These are phyloP conservation scores for Chrysolina haemoptera DNA, from an alignment of 2,888 invertebrate species.

Conservation along the genomic window DNA sequence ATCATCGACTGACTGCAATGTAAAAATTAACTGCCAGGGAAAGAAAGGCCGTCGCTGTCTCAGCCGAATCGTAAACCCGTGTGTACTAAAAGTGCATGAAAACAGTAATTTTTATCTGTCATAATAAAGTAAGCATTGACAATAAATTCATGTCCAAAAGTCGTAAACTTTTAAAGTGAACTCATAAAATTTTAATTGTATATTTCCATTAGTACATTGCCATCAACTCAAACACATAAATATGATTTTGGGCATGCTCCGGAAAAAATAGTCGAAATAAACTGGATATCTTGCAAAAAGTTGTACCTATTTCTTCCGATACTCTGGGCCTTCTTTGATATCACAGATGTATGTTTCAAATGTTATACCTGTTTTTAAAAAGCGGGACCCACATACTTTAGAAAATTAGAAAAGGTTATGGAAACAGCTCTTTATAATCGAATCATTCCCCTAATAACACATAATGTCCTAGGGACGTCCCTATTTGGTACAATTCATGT, in stretches of 20 bases:
- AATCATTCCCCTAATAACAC: no score
- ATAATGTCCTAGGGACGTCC: no score
- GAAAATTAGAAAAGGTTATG: no score
- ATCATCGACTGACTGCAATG: conserved; percentile 41
- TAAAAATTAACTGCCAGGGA: conserved; percentile 38
- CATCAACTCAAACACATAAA: conserved; percentile 44
- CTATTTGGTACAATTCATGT: no score
- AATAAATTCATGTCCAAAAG: conserved; percentile 49
- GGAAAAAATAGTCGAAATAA: neutral
- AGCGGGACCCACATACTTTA: no score
- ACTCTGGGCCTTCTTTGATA: no score
- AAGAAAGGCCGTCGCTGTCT: conserved; percentile 43
- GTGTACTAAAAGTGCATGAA: conserved; percentile 46
- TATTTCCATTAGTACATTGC: conserved; percentile 53
- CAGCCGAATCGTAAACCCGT: conserved; percentile 42
- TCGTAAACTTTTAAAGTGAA: conserved; percentile 50
- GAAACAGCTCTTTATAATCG: no score
- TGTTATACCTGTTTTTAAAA: no score
- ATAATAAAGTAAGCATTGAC: conserved; percentile 50
- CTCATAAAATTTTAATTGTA: conserved; percentile 53
- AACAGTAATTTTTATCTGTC: conserved; percentile 50
- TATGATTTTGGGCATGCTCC: conserved; percentile 30
- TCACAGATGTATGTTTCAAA: no score
- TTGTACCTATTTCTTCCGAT: no score
- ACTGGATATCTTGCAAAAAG: no score